Evolutionary conservation across 2,888 invertebrate species (phyloP), one percentile per base, ranked within the genome.

Genomic region (Sminthurinus aureus): DNA sequence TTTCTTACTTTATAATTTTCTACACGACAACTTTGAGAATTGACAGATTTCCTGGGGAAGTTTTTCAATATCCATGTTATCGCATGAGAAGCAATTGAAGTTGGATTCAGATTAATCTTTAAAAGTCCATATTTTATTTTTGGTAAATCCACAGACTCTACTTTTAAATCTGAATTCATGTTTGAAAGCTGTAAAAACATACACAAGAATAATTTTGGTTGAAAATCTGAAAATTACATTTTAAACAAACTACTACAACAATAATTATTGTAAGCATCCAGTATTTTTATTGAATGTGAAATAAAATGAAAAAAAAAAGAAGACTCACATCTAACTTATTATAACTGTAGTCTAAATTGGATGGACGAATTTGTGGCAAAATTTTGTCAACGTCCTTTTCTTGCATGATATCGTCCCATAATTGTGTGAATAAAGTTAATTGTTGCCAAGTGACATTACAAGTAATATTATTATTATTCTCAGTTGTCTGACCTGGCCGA

Each of bases 1-100:
- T 38, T 38, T n/a, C 26, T 67, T 67, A 79, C 79, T 51, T 26
- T 50, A 22, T 50, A 69, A 69, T 79, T 50, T 67, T 79, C 73
- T n/a, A 73, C 11, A 13, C 64, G 38, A 26, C 80, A 73, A 24
- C 58, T 51, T n/a, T 58, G 51, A 18, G 66, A 26, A 26, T 75
- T 51, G 38, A 9, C 24, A 22, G 52, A 52, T 22, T 50, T 69
- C 52, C 80, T 80, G 0, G 80, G 80, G n/a, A 50, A 80, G 9
- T n/a, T 1, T 0, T 74, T 69, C 12, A 73, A 13, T 38, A 73
- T 74, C 80, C 73, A 80, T 22, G 2, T 58, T 18, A 80, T 80
- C 26, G 71, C 22, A 38, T 24, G 11, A 50, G 18, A 13, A 13
- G 79, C 24, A 6, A 69, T 66, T 13, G 66, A 64, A 6, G 78